phyloP scores from a whole-genome alignment of 2,888 invertebrate species.

The Caenorhabditis sp. region DNA sequence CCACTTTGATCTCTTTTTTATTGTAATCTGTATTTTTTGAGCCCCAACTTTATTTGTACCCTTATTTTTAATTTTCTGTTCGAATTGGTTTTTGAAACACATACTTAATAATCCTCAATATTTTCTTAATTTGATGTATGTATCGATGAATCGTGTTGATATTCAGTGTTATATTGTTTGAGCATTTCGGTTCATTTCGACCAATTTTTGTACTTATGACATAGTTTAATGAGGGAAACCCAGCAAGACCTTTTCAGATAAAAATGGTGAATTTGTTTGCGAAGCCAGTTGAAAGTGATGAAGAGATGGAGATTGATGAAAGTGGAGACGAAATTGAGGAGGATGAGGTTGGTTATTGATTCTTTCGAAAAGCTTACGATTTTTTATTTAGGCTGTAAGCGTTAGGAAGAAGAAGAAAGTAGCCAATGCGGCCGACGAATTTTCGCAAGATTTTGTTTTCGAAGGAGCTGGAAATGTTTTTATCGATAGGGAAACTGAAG shows the following conservation, averaged over 20 bases:
- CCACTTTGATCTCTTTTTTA: too few species aligned
- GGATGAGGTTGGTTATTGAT: conserved; percentile 30
- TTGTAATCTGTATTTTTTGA: too few species aligned
- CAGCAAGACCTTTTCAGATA: neutral
- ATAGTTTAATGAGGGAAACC: too few species aligned
- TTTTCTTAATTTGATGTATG: neutral
- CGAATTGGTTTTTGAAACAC: too few species aligned
- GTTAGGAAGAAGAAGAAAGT: conserved; percentile 60
- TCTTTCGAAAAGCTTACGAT: neutral
- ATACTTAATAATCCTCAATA: too few species aligned
- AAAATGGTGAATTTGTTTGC: conserved; percentile 50
- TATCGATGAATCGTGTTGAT: too few species aligned
- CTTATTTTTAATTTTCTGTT: too few species aligned
- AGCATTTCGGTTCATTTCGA: too few species aligned
- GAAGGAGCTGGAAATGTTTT: conserved; percentile 27
- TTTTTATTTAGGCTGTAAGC: conserved; percentile 43
- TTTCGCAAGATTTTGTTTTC: conserved; percentile 54
- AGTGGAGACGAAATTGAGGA: conserved; percentile 47
- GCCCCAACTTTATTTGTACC: too few species aligned
- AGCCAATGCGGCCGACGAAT: conserved; percentile 55
- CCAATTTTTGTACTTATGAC: too few species aligned
- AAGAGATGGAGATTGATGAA: conserved; percentile 49
- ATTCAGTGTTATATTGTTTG: too few species aligned
- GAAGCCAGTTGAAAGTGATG: conserved; percentile 55
- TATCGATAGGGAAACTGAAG: conserved; percentile 48